Conservation (phyloP, 2,113 vertebrate species). For the Echinops telfairi region DNA sequence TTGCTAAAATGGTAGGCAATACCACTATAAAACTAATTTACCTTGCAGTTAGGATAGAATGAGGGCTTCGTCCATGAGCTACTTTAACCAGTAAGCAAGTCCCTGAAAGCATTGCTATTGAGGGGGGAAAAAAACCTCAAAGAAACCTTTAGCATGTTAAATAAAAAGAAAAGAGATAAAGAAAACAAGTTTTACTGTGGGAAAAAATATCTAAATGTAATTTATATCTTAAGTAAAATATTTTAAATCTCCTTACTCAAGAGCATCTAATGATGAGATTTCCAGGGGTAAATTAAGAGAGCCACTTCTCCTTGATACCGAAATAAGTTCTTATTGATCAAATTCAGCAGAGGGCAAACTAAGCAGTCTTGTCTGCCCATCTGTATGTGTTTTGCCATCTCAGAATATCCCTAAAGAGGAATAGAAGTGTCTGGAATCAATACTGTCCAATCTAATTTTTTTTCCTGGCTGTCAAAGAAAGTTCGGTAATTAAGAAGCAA, state of each 20-base stretch:
- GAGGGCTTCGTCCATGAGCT: neutral
- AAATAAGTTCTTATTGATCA: constrained; percentile 91
- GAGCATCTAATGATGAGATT: constrained; percentile 83
- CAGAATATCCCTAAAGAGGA: constrained; percentile 88
- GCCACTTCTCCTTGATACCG: constrained; percentile 86
- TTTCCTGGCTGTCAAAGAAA: constrained; percentile 90
- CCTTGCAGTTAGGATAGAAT: neutral
- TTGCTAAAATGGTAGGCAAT: neutral
- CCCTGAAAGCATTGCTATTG: neutral
- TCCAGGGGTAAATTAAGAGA: constrained; percentile 88
- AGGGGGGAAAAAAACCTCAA: neutral
- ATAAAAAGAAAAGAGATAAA: neutral
- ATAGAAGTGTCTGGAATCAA: constrained; percentile 90
- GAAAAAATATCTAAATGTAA: constrained; percentile 59
- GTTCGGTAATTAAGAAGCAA: constrained; percentile 89
- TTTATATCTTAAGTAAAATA: constrained; percentile 75
- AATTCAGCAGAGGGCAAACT: constrained; percentile 86
- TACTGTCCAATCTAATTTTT: constrained; percentile 90
- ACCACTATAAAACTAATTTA: neutral
- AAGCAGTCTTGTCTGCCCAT: constrained; percentile 86
- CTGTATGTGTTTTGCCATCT: constrained; percentile 87
- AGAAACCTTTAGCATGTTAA: constrained; percentile 23
- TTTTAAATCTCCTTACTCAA: constrained; percentile 70
- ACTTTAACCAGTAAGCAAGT: neutral
- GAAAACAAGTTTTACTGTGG: constrained; percentile 57